Percentiles rank a stretch among this genome's conserved stretches.
Conservation (phyloP, 2,113 vertebrate species). For the Felis chaus region DNA sequence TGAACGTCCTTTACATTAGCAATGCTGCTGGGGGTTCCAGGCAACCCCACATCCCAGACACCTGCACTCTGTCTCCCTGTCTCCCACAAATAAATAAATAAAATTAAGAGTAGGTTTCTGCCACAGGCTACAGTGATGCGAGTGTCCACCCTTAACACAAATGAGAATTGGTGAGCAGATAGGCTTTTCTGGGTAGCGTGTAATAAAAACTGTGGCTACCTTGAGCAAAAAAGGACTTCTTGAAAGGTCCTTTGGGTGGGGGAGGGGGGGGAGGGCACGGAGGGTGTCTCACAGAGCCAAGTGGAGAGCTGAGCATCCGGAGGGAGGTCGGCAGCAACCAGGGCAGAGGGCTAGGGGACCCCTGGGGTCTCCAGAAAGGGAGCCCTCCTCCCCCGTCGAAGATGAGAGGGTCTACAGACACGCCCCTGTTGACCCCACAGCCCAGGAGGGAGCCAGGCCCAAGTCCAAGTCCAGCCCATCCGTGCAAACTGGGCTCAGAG, state of each 20-base stretch:
- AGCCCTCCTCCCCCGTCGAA: rapidly evolving
- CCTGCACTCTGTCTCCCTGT: too few species aligned
- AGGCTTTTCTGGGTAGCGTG: not conserved
- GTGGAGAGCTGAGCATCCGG: not conserved
- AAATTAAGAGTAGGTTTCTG: not conserved
- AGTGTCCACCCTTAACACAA: not conserved
- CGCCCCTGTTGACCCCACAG: not conserved
- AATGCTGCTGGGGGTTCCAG: not conserved
- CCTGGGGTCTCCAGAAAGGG: not conserved
- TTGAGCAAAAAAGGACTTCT: not conserved
- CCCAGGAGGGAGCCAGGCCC: not conserved
- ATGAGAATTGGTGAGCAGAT: not conserved
- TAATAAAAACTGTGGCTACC: not conserved
- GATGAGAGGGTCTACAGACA: not conserved
- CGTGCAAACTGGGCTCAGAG: not conserved
- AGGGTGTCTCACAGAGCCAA: not conserved
- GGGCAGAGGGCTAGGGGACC: not conserved
- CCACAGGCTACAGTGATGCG: not conserved
- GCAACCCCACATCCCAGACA: not conserved
- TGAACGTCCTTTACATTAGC: not conserved
- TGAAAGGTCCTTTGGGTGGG: not conserved
- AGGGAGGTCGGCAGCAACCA: not conserved
- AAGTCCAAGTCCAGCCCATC: not conserved
- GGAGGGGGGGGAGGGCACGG: too few species aligned
- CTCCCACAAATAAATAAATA: too few species aligned